phyloP scores from a whole-genome alignment of 2,797 vertebrate genomes.

The Huso huso region DNA sequence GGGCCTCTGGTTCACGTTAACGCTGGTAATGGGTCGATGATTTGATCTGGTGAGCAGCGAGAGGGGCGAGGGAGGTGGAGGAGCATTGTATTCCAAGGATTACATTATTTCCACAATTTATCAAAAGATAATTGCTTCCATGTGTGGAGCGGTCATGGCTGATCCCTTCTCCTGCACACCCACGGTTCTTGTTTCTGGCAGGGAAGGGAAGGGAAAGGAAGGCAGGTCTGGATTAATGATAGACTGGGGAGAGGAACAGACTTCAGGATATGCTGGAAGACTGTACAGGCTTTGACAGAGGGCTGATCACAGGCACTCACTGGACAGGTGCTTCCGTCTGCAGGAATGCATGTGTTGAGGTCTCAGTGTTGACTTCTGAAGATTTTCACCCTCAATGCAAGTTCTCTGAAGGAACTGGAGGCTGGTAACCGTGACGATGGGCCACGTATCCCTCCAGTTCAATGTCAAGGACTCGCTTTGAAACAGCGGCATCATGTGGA shows the following conservation, averaged over 20 bases:
- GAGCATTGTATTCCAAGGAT: constrained; percentile 47
- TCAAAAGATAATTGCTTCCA: constrained; percentile 53
- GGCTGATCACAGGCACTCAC: no score
- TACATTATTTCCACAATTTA: constrained; percentile 49
- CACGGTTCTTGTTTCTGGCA: neutral
- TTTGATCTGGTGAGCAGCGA: neutral
- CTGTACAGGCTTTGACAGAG: neutral
- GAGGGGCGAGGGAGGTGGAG: constrained; percentile 27
- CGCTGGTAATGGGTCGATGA: neutral
- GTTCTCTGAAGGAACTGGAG: no score
- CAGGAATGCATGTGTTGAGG: no score
- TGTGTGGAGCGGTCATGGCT: constrained; percentile 47
- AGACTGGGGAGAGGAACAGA: neutral
- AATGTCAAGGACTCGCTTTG: no score
- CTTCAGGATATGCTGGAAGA: neutral
- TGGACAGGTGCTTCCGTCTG: no score
- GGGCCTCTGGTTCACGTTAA: no score
- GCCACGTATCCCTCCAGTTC: no score
- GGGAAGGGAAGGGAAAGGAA: constrained; percentile 17
- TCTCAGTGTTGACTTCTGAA: no score
- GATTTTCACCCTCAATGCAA: no score
- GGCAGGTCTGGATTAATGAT: constrained; percentile 23
- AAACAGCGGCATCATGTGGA: no score
- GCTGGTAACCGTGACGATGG: no score
- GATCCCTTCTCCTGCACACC: neutral